Base-by-base conservation (phyloP, 2,797 vertebrate species). In the Sylvia borin region DNA sequence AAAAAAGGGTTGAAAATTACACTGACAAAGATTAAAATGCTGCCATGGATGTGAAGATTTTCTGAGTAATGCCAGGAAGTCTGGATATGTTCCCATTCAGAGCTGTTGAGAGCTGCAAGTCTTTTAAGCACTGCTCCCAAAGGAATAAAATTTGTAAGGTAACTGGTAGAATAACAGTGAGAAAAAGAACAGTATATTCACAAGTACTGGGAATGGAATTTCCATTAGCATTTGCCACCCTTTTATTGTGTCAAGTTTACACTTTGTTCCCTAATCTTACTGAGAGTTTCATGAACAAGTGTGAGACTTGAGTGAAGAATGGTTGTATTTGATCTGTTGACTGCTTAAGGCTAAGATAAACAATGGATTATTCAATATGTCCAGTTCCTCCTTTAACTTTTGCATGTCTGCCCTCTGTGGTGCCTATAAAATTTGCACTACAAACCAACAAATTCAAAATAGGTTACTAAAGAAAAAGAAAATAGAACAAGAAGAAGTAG, bases 121-220 rank as follows among this genome's bases (percentile, higher is more conserved):
- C 36, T 85, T 88, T 74, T 50, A 83, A 85, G 21, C 12, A 62
- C 51, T 70, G 31, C 22, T 90, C 85, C 70, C 83, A 55, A 21
- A 62, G 62, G 94, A 86, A 72, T 73, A 90, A 90, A 87, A 48
- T n/a, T 55, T 66, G 7, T 57, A 60, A 95, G 66, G 85, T 95
- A 95, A 70, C 58, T 93, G 21, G 45, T 75, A 81, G 54, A 92
- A 86, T 42, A 92, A 83, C 54, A 90, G 51, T 76, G 48, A 79
- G 51, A 81, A 90, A 88, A 91, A 83, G 32, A 83, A 42, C 47
- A 90, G 83, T 83, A 36, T 67, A 54, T 57, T 90, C 2, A 0
- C 29, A 74, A 84, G 16, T 40, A 60, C 43, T 78, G 36, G 20
- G 26, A 93, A 86, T 38, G 34, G 20, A 86, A 80, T 75, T 83